Conservation (phyloP, 2,888 invertebrate species). For the Melanchra persicariae region DNA sequence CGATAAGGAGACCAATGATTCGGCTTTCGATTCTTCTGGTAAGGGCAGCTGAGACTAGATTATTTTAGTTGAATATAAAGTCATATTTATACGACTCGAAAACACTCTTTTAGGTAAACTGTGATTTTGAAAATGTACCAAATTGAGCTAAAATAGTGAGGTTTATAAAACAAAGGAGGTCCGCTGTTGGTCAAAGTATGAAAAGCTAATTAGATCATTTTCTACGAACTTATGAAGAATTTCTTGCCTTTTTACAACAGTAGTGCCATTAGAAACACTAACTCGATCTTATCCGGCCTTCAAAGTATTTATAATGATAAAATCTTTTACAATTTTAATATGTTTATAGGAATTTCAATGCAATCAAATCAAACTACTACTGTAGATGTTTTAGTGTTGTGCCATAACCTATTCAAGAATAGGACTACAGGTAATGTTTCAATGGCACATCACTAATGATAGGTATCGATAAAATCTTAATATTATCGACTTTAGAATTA, state of each 20-base stretch:
- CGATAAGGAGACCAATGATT: conserved; percentile 72
- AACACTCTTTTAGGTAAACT: conserved; percentile 4
- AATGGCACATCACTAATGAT: conserved; percentile 7
- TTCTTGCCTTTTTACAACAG: conserved; percentile 30
- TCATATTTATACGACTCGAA: conserved; percentile 14
- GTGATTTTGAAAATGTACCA: conserved; percentile 30
- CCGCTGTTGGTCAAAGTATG: too few species aligned
- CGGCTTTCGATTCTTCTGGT: conserved; percentile 67
- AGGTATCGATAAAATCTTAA: conserved; percentile 28
- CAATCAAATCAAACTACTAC: conserved; percentile 7
- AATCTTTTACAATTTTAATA: not conserved
- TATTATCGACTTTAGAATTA: conserved; percentile 19
- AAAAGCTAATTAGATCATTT: not conserved
- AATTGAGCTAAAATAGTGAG: conserved; percentile 5
- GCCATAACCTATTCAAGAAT: not conserved
- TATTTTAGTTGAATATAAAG: not conserved
- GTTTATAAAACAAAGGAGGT: too few species aligned
- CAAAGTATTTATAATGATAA: conserved; percentile 10
- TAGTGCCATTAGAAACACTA: conserved; percentile 5
- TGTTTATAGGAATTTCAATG: not conserved
- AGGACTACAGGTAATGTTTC: not conserved
- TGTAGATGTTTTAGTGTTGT: not conserved
- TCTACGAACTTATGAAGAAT: not conserved
- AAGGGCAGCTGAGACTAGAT: conserved; percentile 66
- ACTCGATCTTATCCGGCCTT: not conserved